phyloP scores from a whole-genome alignment of 2,888 invertebrate genomes.

The Ectropis crepuscularia region DNA sequence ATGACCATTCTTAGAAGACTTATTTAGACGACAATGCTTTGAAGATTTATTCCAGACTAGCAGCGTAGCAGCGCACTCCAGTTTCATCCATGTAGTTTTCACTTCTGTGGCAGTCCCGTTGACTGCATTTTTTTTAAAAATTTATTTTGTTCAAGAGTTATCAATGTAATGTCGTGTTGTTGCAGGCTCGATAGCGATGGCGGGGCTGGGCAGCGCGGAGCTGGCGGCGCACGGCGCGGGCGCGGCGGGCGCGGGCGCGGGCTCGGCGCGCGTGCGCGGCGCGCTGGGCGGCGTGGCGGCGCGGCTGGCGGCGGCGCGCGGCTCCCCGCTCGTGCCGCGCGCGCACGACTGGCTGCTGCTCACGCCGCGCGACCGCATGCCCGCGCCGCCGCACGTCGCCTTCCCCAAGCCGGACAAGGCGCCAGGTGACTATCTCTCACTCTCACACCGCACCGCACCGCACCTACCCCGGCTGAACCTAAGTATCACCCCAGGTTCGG shows the following conservation, averaged over 20 bases:
- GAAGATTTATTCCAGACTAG: no score
- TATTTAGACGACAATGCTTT: no score
- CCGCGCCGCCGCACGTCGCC: slow-evolving; percentile 91
- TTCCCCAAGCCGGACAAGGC: slow-evolving; percentile 97
- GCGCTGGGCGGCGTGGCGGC: slow-evolving; percentile 73
- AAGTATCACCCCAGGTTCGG: no score
- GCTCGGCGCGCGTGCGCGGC: slow-evolving; percentile 62
- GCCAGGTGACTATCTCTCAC: slow-evolving; percentile 81
- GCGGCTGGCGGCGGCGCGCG: slow-evolving; percentile 71
- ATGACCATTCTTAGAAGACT: no score
- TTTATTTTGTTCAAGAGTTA: not conserved
- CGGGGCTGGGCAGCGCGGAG: slow-evolving; percentile 81
- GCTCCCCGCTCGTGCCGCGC: slow-evolving; percentile 70
- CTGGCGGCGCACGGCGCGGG: slow-evolving; percentile 53
- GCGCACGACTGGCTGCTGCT: slow-evolving; percentile 89
- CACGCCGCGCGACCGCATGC: slow-evolving; percentile 90
- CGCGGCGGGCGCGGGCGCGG: slow-evolving; percentile 66
- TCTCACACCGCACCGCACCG: not conserved
- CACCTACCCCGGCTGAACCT: no score
- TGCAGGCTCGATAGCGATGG: slow-evolving; percentile 84
- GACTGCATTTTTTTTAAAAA: no score
- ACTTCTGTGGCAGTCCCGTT: no score
- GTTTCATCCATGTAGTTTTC: no score
- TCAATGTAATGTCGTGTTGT: not conserved
- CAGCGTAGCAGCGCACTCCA: no score